phyloP scores from a whole-genome alignment of 2,113 vertebrate genomes.

The Gavia stellata region DNA sequence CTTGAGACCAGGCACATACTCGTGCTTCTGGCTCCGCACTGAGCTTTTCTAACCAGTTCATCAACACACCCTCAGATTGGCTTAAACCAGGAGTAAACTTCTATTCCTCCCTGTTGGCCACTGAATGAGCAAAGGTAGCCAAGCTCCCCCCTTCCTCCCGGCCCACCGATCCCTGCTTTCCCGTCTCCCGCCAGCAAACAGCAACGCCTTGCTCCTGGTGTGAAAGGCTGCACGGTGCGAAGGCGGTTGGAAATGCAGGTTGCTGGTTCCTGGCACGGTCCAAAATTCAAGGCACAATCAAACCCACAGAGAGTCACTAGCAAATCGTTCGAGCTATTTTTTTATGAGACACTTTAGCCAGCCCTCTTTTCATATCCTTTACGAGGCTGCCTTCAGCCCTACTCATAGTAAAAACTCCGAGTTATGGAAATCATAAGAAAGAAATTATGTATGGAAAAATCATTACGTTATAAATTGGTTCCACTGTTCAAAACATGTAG shows the following conservation, averaged over 20 bases:
- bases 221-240: not conserved
- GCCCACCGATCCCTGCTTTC: not conserved
- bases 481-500: constrained; percentile 77
- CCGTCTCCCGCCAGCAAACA: not conserved
- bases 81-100: not conserved
- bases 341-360: constrained; percentile 64
- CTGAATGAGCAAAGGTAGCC: not conserved
- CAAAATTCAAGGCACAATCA: constrained; percentile 3
- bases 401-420: constrained; percentile 53
- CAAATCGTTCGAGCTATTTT: constrained; percentile 4
- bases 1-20: not conserved
- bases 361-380: constrained; percentile 59
- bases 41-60: constrained; percentile 28
- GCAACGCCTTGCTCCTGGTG: not conserved
- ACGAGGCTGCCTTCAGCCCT: constrained; percentile 45
- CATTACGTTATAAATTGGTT: constrained; percentile 79
- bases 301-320: constrained; percentile 44
- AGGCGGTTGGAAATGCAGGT: not conserved
- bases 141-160: not conserved
- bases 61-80: constrained; percentile 7
- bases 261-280: not conserved
- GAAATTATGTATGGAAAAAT: constrained; percentile 80
- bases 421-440: constrained; percentile 77
- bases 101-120: not conserved
- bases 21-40: not conserved